Evolutionary conservation across 64 coral and sea anemone species (phyloP), one percentile per base, ranked within the genome.

Genomic region (Hydrozoanthus tunicans): DNA sequence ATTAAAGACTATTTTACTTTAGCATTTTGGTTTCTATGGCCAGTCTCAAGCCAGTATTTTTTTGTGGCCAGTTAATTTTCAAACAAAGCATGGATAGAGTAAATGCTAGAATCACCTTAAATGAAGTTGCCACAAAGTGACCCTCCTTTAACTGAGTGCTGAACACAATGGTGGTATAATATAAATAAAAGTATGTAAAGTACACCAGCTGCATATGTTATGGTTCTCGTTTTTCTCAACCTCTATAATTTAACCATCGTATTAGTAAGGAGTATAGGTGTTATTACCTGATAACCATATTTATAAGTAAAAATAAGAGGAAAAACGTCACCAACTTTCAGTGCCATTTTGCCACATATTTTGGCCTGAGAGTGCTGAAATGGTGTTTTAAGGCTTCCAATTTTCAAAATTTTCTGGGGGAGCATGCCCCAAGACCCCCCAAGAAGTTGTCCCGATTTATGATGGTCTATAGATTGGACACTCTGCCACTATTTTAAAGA

Each of bases 71-170:
- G 70, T 73, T 73, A 73, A 73, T 73, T 73, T 73, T 73, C 70
- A 73, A 73, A 73, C n/a, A 73, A 73, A 73, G 70, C 70, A 73
- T 73, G 70, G 70, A 27, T 74, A 32, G n/a, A 6, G 25, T 74
- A 74, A 74, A 68, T 68, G 65, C 65, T 68, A 68, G 65, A 68
- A 68, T 68, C 65, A 68, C 65, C 65, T 68, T 68, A 68, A 68
- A 68, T 9, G 3, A 68, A 68, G 65, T 68, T 68, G 9, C 65
- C 65, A 68, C 65, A 68, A 68, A 12, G 65, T 68, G 65, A 68
- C 65, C 65, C 20, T 68, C 65, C 65, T 68, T 68, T 17, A 67
- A 74, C 2, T 20, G 71, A 74, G 71, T 74, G 23, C 27, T 74
- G 71, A 74, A 74, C 71, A 74, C 65, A 68, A 68, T 0, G 65